phyloP scores from a whole-genome alignment of 1,140 invertebrate species.

The Brachionus sp. region DNA sequence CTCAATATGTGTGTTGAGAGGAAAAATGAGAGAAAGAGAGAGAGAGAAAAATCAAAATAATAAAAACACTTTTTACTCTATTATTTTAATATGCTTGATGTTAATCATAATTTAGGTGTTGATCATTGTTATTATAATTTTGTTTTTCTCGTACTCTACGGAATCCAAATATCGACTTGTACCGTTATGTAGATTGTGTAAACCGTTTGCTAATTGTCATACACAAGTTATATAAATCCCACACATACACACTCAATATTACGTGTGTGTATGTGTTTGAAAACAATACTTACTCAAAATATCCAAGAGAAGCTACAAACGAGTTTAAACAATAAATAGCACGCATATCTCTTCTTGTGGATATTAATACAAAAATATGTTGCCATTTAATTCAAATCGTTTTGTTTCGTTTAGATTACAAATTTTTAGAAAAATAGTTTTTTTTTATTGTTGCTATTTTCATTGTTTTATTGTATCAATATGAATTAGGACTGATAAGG shows the following conservation, averaged over 20 bases:
- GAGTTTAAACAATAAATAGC: slow-evolving; percentile 16
- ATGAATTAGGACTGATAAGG: not conserved
- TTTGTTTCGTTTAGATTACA: slow-evolving; percentile 11
- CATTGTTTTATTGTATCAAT: not conserved
- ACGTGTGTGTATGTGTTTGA: not conserved
- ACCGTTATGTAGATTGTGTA: not conserved
- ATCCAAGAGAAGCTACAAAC: not conserved
- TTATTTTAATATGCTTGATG: slow-evolving; percentile 20
- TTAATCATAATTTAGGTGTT: slow-evolving; percentile 42
- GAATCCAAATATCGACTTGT: not conserved
- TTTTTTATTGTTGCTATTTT: not conserved
- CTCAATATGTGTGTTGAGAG: not conserved
- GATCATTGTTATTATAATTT: slow-evolving; percentile 16
- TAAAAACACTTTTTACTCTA: slow-evolving; percentile 5
- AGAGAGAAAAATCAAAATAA: slow-evolving; percentile 8
- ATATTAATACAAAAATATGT: slow-evolving; percentile 33
- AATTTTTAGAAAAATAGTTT: not conserved
- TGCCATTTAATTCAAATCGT: not conserved
- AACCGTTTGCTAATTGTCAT: slow-evolving; percentile 23
- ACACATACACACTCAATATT: not conserved
- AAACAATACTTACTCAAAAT: not conserved
- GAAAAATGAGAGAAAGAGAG: not conserved
- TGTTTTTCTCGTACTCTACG: not conserved
- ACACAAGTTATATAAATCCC: not conserved
- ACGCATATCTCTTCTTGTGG: slow-evolving; percentile 30